These are phyloP conservation scores for Oryzias javanicus DNA, from an alignment of 2,113 vertebrate species.

Conservation along the genomic window DNA sequence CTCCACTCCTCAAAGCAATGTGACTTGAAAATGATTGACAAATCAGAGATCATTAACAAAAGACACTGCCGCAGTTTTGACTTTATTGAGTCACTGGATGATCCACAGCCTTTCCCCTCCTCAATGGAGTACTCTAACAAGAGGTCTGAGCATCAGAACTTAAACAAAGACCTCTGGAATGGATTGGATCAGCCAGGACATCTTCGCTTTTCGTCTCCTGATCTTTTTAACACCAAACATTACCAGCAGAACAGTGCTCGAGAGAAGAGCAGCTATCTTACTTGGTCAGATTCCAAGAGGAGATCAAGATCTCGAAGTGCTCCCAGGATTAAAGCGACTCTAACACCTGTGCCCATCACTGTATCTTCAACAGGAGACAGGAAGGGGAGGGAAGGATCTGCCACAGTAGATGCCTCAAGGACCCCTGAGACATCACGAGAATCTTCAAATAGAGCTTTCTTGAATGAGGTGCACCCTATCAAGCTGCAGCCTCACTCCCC, in stretches of 20 bases:
- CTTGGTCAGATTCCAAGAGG: constrained; percentile 77
- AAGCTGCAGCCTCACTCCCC: constrained; percentile 92
- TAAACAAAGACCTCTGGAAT: constrained; percentile 76
- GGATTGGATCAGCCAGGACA: constrained; percentile 73
- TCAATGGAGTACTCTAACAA: constrained; percentile 81
- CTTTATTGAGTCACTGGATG: constrained; percentile 91
- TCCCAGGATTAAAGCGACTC: constrained; percentile 80
- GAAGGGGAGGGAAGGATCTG: constrained; percentile 76
- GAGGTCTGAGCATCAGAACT: constrained; percentile 60
- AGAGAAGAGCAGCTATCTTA: constrained; percentile 66
- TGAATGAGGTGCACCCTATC: constrained; percentile 93
- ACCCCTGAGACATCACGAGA: constrained; percentile 75
- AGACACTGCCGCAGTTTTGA: constrained; percentile 97
- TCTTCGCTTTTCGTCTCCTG: constrained; percentile 76
- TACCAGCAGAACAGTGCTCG: constrained; percentile 56
- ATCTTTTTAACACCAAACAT: constrained; percentile 70
- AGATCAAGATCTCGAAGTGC: constrained; percentile 88
- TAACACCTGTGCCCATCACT: constrained; percentile 82
- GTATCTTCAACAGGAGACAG: constrained; percentile 73
- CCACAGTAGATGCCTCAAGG: constrained; percentile 66
- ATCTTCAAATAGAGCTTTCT: constrained; percentile 76
- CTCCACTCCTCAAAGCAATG: constrained; percentile 78
- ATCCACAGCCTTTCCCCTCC: constrained; percentile 69
- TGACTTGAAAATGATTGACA: constrained; percentile 85
- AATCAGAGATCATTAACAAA: constrained; percentile 89